Evolutionary conservation across 2,888 invertebrate species (phyloP), one percentile per base, ranked within the genome.

Genomic region (Ceraclea dissimilis): DNA sequence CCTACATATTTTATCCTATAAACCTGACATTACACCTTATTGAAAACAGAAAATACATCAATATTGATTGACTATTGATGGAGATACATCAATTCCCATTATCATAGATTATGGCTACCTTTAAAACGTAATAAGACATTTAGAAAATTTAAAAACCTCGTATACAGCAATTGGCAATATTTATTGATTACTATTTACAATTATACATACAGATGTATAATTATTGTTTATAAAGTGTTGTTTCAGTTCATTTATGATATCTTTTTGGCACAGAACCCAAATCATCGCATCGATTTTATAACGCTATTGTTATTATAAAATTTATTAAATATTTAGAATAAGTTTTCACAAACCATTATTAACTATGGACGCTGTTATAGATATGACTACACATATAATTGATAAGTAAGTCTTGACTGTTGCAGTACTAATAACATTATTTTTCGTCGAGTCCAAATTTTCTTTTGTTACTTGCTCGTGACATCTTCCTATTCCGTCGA

Each of bases 391-490:
- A 44, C 49, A 55, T 13, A 49, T 17, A 34, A 56, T 18, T 19
- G 52, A 31, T 43, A 56, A 20, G 20, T 51, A 47, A 47, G 34
- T 59, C 50, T 51, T 34, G 43, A 54, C 33, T 10, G 26, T 26
- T 17, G 55, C 59, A n/a, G 13, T 47, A 43, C 46, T 60, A 16
- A 53, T 39, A 13, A 58, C 56, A 39, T 55, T 53, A 22, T 60
- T 60, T 22, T 58, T 60, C 2, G 80, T 75, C 56, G 78, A 78
- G 65, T 80, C 85, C 55, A 84, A 72, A 71, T 85, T 84, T 62
- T 83, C 83, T 64, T 83, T 75, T 48, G 82, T 80, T 53, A 84
- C 79, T 66, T 84, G 83, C 64, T 86, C 85, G 65, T 84, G 80
- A 66, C 86, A 87, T 61, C 81, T 76, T 8, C 84, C 84, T 60